Conservation (phyloP, 2,888 invertebrate species). For the Panopea generosa region DNA sequence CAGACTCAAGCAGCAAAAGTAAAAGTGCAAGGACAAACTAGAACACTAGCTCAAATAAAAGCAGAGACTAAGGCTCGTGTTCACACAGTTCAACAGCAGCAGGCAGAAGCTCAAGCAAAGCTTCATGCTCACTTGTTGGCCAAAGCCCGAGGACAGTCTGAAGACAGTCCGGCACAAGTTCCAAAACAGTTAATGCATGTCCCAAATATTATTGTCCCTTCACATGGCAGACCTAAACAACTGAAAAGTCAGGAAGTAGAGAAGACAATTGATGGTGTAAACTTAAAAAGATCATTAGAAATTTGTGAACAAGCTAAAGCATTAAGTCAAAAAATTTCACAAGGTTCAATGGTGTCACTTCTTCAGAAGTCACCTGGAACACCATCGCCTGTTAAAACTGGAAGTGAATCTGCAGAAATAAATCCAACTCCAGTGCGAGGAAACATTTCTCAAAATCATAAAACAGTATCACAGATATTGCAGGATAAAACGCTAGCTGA, state of each 20-base stretch:
- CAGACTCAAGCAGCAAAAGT: constrained; percentile 77
- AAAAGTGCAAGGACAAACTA: constrained; percentile 70
- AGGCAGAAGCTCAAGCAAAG: constrained; percentile 59
- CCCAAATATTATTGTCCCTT: constrained; percentile 58
- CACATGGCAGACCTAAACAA: constrained; percentile 45
- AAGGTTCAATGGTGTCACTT: constrained; percentile 50
- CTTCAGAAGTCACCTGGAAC: constrained; percentile 53
- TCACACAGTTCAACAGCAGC: constrained; percentile 58
- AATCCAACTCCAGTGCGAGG: constrained; percentile 46
- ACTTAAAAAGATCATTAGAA: constrained; percentile 97
- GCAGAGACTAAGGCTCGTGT: constrained; percentile 71
- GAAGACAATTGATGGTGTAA: constrained; percentile 87
- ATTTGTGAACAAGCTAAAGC: constrained; percentile 93
- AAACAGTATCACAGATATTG: constrained; percentile 61
- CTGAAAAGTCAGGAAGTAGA: constrained; percentile 46
- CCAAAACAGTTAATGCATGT: too few relatives aligned
- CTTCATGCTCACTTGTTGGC: constrained; percentile 60
- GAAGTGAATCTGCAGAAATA: constrained; percentile 26
- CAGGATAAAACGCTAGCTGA: constrained; percentile 53
- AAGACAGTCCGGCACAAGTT: constrained; percentile 37
- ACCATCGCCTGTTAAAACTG: constrained; percentile 43
- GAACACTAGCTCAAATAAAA: constrained; percentile 84
- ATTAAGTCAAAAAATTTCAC: constrained; percentile 88
- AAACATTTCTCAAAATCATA: constrained; percentile 52
- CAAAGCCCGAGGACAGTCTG: constrained; percentile 45